These are phyloP conservation scores for Rhyzopertha dominica DNA, from an alignment of 1,140 invertebrate genomes.

Conservation along the genomic window DNA sequence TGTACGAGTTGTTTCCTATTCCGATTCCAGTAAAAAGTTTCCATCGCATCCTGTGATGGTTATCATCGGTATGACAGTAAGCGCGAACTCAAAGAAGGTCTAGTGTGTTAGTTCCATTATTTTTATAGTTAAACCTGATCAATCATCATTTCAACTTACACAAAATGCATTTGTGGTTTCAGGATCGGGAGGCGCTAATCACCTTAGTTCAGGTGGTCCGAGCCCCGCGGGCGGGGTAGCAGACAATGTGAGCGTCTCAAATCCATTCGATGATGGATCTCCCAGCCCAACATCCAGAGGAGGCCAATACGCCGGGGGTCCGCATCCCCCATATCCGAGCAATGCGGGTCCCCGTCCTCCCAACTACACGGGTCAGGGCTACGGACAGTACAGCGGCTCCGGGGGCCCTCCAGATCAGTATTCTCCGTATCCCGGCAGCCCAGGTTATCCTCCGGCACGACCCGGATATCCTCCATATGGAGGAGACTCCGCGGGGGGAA, in stretches of 20 bases:
- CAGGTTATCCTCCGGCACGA: constrained; percentile 62
- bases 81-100: too few relatives aligned
- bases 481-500: constrained; percentile 34
- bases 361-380: constrained; percentile 47
- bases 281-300: constrained; percentile 49
- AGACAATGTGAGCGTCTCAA: constrained; percentile 71
- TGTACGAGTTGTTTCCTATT: too few relatives aligned
- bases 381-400: too few relatives aligned
- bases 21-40: too few relatives aligned
- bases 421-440: constrained; percentile 56
- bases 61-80: too few relatives aligned
- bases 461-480: constrained; percentile 67
- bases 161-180: too few relatives aligned
- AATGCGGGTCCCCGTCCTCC: constrained; percentile 44
- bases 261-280: constrained; percentile 73
- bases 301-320: constrained; percentile 37
- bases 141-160: too few relatives aligned
- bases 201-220: constrained; percentile 42
- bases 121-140: too few relatives aligned
- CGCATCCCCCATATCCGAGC: constrained; percentile 48
- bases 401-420: constrained; percentile 49
- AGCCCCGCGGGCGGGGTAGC: constrained; percentile 48
- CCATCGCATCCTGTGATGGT: too few relatives aligned
- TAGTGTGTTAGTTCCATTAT: too few relatives aligned
- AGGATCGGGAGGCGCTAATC: constrained; percentile 40